phyloP scores from a whole-genome alignment of 2,888 invertebrate species.

The Thereva nobilitata region DNA sequence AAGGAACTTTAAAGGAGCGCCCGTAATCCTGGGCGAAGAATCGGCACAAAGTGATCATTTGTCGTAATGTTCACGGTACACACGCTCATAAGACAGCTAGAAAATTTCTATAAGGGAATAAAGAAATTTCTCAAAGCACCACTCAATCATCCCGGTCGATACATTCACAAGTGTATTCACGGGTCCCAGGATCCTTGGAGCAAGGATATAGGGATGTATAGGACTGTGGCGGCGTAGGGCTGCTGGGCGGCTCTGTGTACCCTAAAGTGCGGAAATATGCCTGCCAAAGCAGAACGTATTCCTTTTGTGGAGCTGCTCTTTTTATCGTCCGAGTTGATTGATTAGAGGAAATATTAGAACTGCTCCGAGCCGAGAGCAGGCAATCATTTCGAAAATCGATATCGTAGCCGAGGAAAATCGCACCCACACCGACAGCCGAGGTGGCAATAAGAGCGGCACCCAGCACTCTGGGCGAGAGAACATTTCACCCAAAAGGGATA shows the following conservation, averaged over 20 bases:
- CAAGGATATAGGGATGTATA: too few species aligned
- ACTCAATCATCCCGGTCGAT: conserved; percentile 27
- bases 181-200: too few species aligned
- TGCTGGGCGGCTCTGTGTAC: too few species aligned
- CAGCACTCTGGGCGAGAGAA: too few species aligned
- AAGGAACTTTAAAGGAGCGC: too few species aligned
- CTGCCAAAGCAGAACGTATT: conserved; percentile 6
- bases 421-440: background rate
- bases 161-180: conserved; percentile 19
- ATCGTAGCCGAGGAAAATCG: conserved; percentile 13
- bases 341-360: conserved; percentile 33
- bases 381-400: conserved; percentile 30
- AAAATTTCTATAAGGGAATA: conserved; percentile 16
- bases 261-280: background rate
- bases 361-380: conserved; percentile 19
- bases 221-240: too few species aligned
- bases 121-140: conserved; percentile 24
- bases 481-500: conserved; percentile 4
- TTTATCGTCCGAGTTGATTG: conserved; percentile 27
- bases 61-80: conserved; percentile 2
- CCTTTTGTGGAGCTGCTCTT: conserved; percentile 16
- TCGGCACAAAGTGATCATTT: conserved; percentile 14
- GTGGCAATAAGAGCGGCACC: background rate
- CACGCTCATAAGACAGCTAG: background rate
- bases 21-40: background rate